phyloP scores from a whole-genome alignment of 2,797 vertebrate genomes.

The Darevskia nairensis region DNA sequence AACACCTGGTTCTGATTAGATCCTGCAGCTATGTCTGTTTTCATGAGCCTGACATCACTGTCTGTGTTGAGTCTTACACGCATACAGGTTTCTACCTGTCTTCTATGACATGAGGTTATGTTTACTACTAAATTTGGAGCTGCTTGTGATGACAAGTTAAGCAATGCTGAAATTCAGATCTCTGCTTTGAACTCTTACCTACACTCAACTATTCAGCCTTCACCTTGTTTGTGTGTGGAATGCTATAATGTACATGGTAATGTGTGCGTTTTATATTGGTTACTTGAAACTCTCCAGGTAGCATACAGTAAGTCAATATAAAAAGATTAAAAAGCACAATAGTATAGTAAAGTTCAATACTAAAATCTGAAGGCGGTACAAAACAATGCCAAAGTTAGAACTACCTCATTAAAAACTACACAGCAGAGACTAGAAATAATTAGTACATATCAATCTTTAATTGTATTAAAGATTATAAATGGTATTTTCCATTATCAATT shows the following conservation, averaged over 20 bases:
- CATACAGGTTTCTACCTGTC: constrained; percentile 64
- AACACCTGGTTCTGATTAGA: not conserved
- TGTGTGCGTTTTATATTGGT: not conserved
- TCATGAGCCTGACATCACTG: constrained; percentile 59
- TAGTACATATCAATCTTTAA: no score
- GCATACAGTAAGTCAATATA: not conserved
- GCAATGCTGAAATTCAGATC: constrained; percentile 44
- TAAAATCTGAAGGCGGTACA: not conserved
- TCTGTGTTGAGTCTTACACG: constrained; percentile 44
- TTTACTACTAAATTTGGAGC: constrained; percentile 43
- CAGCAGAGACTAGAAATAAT: no score
- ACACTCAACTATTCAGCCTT: not conserved
- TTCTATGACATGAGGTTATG: constrained; percentile 42
- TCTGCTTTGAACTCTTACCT: constrained; percentile 25
- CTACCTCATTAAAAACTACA: no score
- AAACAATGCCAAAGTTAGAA: not conserved
- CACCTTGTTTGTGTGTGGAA: not conserved
- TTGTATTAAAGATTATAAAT: no score
- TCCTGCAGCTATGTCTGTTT: not conserved
- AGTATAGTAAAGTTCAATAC: not conserved
- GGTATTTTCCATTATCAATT: no score
- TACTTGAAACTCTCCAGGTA: not conserved
- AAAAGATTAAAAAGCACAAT: not conserved
- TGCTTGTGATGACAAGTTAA: constrained; percentile 63
- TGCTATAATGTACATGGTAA: not conserved